Percentiles rank a stretch among this genome's conserved stretches.
These are phyloP conservation scores for Champsocephalus esox DNA, from an alignment of 2,797 vertebrate genomes.

Conservation along the genomic window DNA sequence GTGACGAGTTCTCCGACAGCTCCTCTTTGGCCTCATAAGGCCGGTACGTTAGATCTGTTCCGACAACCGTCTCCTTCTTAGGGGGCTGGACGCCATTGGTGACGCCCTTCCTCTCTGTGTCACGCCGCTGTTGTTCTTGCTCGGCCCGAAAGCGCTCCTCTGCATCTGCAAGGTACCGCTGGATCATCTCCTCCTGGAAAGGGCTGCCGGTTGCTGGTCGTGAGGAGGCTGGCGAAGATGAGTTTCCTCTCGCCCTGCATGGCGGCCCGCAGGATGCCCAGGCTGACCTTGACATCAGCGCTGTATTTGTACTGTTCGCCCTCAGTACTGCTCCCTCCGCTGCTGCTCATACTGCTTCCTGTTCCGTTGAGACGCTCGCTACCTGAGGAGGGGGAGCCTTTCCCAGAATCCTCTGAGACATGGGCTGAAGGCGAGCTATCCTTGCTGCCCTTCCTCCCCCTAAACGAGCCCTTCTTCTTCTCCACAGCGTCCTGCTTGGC, in stretches of 20 bases:
- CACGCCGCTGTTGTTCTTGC: slow-evolving; percentile 90
- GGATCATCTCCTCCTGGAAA: slow-evolving; percentile 99
- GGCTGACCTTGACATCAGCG: slow-evolving; percentile 91
- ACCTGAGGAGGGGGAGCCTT: slow-evolving; percentile 75
- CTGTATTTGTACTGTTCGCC: slow-evolving; percentile 89
- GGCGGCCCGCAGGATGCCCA: slow-evolving; percentile 90
- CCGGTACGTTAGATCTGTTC: slow-evolving; percentile 63
- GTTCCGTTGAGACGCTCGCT: slow-evolving; percentile 78
- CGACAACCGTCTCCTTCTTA: slow-evolving; percentile 68
- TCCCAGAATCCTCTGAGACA: slow-evolving; percentile 84
- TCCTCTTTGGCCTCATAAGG: slow-evolving; percentile 84
- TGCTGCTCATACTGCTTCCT: slow-evolving; percentile 75
- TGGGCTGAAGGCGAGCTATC: slow-evolving; percentile 85
- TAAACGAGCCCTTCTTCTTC: slow-evolving; percentile 93
- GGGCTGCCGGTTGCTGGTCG: slow-evolving; percentile 93
- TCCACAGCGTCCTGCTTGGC: slow-evolving; percentile 84
- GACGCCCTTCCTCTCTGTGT: slow-evolving; percentile 86
- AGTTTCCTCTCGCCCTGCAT: slow-evolving; percentile 96
- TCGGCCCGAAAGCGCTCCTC: slow-evolving; percentile 92
- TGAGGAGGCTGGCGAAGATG: slow-evolving; percentile 91
- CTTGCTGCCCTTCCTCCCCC: slow-evolving; percentile 89
- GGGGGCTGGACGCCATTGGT: slow-evolving; percentile 64
- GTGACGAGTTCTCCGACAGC: slow-evolving; percentile 56
- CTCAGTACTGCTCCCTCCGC: slow-evolving; percentile 78
- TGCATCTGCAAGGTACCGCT: slow-evolving; percentile 91